Evolutionary conservation across 2,797 vertebrate species (phyloP).

Genomic region (Halcyon chelicuti): DNA sequence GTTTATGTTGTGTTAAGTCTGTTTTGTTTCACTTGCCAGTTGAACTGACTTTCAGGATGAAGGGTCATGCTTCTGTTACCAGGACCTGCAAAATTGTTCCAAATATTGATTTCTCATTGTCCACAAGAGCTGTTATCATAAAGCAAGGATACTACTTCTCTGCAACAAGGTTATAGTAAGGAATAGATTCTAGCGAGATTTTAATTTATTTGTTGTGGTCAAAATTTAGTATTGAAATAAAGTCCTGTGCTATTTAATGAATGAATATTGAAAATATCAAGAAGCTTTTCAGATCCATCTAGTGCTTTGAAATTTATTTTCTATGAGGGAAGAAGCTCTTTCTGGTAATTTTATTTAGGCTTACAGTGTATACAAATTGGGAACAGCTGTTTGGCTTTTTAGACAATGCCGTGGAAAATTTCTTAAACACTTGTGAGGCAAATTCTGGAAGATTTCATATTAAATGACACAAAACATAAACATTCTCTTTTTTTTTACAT

Average conservation of each 20-base stretch:
- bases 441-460: constrained; percentile 32
- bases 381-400: constrained; percentile 23
- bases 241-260: not conserved
- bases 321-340: not conserved
- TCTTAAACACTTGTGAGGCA: constrained; percentile 34
- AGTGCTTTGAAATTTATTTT: not conserved
- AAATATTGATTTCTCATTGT: not conserved
- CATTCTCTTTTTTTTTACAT: not conserved
- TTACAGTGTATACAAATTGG: not conserved
- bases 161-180: not conserved
- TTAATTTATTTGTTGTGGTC: not conserved
- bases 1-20: not conserved
- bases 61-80: not conserved
- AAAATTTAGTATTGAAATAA: not conserved
- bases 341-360: constrained; percentile 2
- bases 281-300: not conserved
- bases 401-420: constrained; percentile 8
- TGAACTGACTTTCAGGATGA: not conserved
- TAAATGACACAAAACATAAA: constrained; percentile 25
- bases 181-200: not conserved
- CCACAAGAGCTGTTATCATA: not conserved
- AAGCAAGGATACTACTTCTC: not conserved
- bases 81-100: not conserved
- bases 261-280: not conserved
- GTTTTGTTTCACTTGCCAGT: not conserved